A percentile compares a stretch with the other conserved stretches of the same genome.
Evolutionary conservation across 2,113 vertebrate species (phyloP).

Genomic region (Okapia johnstoni): DNA sequence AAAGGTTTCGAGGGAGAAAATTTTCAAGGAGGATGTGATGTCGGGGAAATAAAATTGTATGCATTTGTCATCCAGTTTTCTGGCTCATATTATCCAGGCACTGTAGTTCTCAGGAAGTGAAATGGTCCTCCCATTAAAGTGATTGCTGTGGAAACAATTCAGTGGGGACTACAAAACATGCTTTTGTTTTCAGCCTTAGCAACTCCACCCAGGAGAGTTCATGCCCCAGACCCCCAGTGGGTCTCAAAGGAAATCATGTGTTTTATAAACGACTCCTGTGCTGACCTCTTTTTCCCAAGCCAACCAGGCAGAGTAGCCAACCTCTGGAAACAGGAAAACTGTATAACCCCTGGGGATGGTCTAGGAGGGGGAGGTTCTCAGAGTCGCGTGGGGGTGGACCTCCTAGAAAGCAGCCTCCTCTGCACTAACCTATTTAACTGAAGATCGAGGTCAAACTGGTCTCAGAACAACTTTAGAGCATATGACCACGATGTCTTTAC

Average conservation of each 20-base stretch:
- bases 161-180: not conserved
- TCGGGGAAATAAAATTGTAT: not conserved
- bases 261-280: not conserved
- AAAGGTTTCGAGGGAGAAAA: not conserved
- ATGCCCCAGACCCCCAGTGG: no score
- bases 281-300: not conserved
- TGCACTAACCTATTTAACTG: not conserved
- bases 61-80: not conserved
- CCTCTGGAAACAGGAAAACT: not conserved
- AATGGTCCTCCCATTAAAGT: not conserved
- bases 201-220: no score
- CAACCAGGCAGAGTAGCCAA: not conserved
- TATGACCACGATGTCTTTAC: not conserved
- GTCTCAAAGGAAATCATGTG: not conserved
- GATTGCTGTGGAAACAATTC: not conserved
- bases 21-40: not conserved
- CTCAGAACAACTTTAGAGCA: not conserved
- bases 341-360: fast-evolving
- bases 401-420: not conserved
- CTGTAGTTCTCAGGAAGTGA: not conserved
- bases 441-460: not conserved
- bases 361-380: not conserved
- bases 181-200: not conserved
- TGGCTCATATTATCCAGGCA: not conserved
- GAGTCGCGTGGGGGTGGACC: no score